Percentiles rank a stretch among this genome's conserved stretches.
phyloP scores from a whole-genome alignment of 2,113 vertebrate genomes.

The Hippocampus zosterae region DNA sequence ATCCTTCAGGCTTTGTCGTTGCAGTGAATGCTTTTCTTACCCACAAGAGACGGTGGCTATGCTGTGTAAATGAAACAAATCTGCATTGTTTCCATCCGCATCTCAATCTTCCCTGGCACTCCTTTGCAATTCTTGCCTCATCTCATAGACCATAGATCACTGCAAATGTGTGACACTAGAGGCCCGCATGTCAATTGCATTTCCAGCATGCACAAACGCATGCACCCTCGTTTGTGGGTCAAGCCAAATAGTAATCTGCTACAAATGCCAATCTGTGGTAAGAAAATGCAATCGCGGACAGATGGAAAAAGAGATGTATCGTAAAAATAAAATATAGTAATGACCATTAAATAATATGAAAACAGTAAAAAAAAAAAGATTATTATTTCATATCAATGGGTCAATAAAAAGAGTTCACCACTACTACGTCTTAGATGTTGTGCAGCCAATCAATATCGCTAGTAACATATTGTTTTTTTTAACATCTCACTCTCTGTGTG shows the following conservation, averaged over 20 bases:
- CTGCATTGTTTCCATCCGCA: neutral
- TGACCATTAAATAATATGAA: no score
- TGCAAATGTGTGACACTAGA: neutral
- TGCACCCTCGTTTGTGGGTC: neutral
- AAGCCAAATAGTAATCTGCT: neutral
- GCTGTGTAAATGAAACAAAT: slow-evolving; percentile 2
- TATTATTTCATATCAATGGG: neutral
- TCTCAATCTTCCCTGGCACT: neutral
- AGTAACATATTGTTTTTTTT: neutral
- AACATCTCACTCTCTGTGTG: neutral
- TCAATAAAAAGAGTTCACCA: neutral
- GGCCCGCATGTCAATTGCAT: neutral
- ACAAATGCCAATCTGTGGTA: neutral
- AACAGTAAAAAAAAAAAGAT: neutral
- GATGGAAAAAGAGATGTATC: neutral
- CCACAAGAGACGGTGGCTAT: neutral
- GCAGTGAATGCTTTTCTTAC: neutral
- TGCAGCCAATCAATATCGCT: neutral
- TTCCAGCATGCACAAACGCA: no score
- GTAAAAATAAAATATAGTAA: no score
- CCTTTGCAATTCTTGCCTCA: neutral
- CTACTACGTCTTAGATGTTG: neutral
- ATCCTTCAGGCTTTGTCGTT: neutral
- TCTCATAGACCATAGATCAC: neutral
- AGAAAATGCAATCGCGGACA: neutral